These are phyloP conservation scores for Caenorhabditis uteleia DNA, from an alignment of 2,888 invertebrate genomes.

Conservation along the genomic window DNA sequence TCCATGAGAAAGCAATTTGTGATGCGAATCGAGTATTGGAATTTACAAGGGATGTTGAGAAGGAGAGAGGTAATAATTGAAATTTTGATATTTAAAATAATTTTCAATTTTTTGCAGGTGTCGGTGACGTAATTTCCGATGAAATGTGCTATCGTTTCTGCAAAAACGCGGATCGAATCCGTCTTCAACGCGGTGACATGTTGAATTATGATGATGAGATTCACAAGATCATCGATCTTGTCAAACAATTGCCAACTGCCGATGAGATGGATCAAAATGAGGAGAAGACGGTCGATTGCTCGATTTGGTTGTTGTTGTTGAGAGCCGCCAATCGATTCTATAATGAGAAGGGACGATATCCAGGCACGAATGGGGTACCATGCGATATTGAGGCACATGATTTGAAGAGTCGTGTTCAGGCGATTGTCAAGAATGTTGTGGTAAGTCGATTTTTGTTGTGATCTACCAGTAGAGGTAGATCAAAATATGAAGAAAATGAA, in stretches of 20 bases:
- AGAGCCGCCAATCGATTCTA: constrained; percentile 89
- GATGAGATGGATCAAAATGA: too few species aligned
- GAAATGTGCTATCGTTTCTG: constrained; percentile 56
- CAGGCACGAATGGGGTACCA: constrained; percentile 66
- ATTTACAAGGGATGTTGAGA: constrained; percentile 33
- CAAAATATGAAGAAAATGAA: background rate
- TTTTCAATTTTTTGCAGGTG: too few species aligned
- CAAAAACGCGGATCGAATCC: constrained; percentile 83
- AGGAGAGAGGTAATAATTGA: constrained; percentile 25
- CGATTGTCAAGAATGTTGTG: constrained; percentile 23
- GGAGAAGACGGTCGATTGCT: constrained; percentile 6
- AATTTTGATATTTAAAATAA: background rate
- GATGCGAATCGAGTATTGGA: constrained; percentile 54
- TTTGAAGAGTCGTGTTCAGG: constrained; percentile 45
- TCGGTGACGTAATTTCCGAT: constrained; percentile 30
- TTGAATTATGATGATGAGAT: constrained; percentile 79
- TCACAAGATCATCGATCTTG: constrained; percentile 3
- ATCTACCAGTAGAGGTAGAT: background rate
- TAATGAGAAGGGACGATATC: constrained; percentile 79
- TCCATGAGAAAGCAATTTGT: constrained; percentile 47
- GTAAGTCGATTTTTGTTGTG: background rate
- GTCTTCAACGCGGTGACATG: constrained; percentile 79
- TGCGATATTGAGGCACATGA: constrained; percentile 50
- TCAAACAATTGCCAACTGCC: constrained; percentile 2
- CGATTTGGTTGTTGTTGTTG: constrained; percentile 82